Evolutionary conservation across 2,113 vertebrate species (phyloP), one percentile per base, ranked within the genome.

Genomic region (Mugil cephalus): DNA sequence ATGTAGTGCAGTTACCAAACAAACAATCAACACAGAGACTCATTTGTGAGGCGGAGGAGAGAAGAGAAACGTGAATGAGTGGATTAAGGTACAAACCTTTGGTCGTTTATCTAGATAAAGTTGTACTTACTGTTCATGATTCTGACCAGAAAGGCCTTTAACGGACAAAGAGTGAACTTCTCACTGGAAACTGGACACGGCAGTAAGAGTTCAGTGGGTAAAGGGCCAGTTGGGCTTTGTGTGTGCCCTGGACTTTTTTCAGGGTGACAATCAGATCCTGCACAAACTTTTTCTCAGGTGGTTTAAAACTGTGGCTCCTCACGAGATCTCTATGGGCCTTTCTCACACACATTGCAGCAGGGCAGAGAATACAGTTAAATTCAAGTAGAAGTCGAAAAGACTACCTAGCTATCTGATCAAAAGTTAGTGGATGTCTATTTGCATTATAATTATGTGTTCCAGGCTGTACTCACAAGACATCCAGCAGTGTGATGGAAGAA

Each of bases 131-230:
- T 74, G 77, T 68, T 51, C n/a, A n/a, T n/a, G 21, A 42, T 65
- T 74, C 56, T 8, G 4, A 62, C 36, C 40, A 55, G 63, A 50
- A 58, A 70, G 63, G 56, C 88, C 58, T 84, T 83, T 47, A 45
- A 10, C 35, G 65, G 75, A 91, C 85, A 90, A 91, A 89, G 84
- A 86, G 54, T 68, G 74, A 88, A 86, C 84, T 84, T 74, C 69
- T 83, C 24, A 69, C 63, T 60, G 65, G 90, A 85, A 92, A 91
- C 70, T 68, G 11, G 85, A 92, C 85, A 85, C 36, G 14, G 30
- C 19, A n/a, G 58, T 56, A 64, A 89, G 74, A 55, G 83, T 87
- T 75, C 40, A 56, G 46, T 40, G 60, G 69, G 77, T 80, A 55
- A 61, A 48, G 51, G 34, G 74, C 83, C 88, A 85, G 48, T 55